Evolutionary conservation across 2,113 vertebrate genomes (phyloP).

Genomic region (Tachysurus vachellii): DNA sequence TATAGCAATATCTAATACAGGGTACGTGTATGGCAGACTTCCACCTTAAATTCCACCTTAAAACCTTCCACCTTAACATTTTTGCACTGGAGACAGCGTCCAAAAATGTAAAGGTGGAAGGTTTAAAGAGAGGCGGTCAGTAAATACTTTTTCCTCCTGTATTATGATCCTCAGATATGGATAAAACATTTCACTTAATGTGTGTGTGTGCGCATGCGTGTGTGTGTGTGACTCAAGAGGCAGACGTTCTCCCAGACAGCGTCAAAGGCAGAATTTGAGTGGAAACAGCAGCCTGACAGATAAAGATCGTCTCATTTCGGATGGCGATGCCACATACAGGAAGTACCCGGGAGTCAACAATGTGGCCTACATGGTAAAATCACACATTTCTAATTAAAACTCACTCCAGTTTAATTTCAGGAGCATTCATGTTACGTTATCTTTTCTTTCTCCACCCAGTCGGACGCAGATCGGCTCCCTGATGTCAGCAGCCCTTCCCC

Average conservation of each 20-base stretch:
- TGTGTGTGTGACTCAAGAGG: slow-evolving; percentile 71
- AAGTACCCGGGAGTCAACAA: slow-evolving; percentile 95
- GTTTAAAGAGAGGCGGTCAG: neutral
- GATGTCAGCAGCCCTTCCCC: slow-evolving; percentile 83
- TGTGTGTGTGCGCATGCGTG: neutral
- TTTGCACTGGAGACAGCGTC: too few relatives aligned
- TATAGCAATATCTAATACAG: too few relatives aligned
- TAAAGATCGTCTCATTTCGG: slow-evolving; percentile 79
- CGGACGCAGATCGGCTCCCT: slow-evolving; percentile 88
- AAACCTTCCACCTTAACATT: too few relatives aligned
- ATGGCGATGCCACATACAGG: slow-evolving; percentile 91
- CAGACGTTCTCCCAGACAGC: slow-evolving; percentile 86
- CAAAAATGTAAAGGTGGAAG: too few relatives aligned
- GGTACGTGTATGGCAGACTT: too few relatives aligned
- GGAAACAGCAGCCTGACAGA: slow-evolving; percentile 82
- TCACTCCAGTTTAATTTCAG: neutral
- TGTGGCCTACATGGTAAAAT: slow-evolving; percentile 90
- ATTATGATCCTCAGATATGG: neutral
- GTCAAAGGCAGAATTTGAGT: slow-evolving; percentile 75
- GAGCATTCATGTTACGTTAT: neutral
- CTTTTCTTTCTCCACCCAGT: slow-evolving; percentile 67
- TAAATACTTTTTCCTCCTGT: neutral
- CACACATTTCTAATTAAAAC: neutral
- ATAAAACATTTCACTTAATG: neutral
- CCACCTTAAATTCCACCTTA: too few relatives aligned